Percentiles rank a stretch among this genome's conserved stretches.
These are phyloP conservation scores for Eledona agricola DNA, from an alignment of 2,888 invertebrate species.

Conservation along the genomic window DNA sequence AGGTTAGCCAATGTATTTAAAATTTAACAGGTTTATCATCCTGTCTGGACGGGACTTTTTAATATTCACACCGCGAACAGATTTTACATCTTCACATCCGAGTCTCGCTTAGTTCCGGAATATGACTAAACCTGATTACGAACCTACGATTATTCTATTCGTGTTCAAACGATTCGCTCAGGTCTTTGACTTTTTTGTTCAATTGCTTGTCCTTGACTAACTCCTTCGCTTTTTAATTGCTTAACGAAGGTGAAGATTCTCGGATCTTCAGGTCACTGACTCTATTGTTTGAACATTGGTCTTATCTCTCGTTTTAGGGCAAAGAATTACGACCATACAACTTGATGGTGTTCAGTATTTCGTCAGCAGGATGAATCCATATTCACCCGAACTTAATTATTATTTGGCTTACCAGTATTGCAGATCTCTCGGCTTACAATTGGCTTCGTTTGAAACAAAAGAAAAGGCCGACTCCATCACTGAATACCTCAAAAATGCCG, in stretches of 20 bases:
- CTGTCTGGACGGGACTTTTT: conserved; percentile 37
- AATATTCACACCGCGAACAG: conserved; percentile 28
- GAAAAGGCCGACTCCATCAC: conserved; percentile 88
- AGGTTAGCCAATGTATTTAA: conserved; percentile 36
- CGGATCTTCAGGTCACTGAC: conserved; percentile 34
- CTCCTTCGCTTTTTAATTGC: conserved; percentile 12
- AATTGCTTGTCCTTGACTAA: conserved; percentile 20
- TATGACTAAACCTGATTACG: conserved; percentile 32
- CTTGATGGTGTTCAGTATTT: conserved; percentile 87
- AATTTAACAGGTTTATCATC: conserved; percentile 34
- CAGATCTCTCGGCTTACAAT: conserved; percentile 83
- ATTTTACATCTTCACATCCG: conserved; percentile 32
- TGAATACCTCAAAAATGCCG: conserved; percentile 82
- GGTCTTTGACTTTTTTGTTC: conserved; percentile 35
- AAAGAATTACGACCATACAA: conserved; percentile 87
- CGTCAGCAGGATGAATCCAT: conserved; percentile 87
- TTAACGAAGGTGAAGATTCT: conserved; percentile 24
- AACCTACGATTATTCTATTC: conserved; percentile 30
- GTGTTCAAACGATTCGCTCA: conserved; percentile 19
- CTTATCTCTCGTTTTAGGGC: conserved; percentile 68
- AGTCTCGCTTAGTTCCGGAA: conserved; percentile 38
- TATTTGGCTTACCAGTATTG: conserved; percentile 89
- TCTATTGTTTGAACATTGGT: conserved; percentile 21
- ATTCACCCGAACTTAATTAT: conserved; percentile 85
- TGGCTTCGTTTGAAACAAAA: conserved; percentile 86